These are phyloP conservation scores for Periophthalmodon schlosseri DNA, from an alignment of 2,113 vertebrate species.

Conservation along the genomic window DNA sequence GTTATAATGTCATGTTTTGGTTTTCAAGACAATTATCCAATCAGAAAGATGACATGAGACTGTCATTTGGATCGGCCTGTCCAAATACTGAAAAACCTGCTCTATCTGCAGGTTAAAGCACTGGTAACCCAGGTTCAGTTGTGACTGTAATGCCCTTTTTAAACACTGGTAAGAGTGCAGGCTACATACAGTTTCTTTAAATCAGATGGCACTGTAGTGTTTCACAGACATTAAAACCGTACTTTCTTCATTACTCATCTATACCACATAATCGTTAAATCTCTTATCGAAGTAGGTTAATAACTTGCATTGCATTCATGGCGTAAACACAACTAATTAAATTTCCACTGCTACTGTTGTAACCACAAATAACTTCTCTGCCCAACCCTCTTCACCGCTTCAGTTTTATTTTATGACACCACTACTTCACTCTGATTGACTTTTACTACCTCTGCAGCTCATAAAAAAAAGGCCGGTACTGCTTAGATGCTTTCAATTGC, in stretches of 20 bases:
- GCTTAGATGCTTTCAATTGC: not conserved
- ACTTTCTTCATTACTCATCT: not conserved
- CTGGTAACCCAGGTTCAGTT: too few species aligned
- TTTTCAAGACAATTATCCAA: too few species aligned
- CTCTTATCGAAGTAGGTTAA: conserved; percentile 14
- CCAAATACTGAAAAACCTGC: too few species aligned
- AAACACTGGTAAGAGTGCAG: too few species aligned
- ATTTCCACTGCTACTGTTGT: conserved; percentile 9
- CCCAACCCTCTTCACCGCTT: not conserved
- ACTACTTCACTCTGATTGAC: conserved; percentile 9
- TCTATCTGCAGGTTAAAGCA: too few species aligned
- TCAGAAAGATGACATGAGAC: too few species aligned
- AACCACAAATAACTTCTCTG: not conserved
- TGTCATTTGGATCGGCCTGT: too few species aligned
- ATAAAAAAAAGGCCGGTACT: not conserved
- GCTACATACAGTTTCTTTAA: not conserved
- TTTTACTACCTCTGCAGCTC: not conserved
- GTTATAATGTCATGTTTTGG: too few species aligned
- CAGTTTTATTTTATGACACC: conserved; percentile 5
- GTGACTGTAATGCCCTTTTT: too few species aligned
- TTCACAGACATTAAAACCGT: not conserved
- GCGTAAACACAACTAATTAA: conserved; percentile 5
- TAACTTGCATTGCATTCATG: not conserved
- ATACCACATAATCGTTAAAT: not conserved
- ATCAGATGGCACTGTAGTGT: not conserved